Evolutionary conservation across 2,888 invertebrate genomes (phyloP), one percentile per base, ranked within the genome.

Genomic region (Tachina grossa): DNA sequence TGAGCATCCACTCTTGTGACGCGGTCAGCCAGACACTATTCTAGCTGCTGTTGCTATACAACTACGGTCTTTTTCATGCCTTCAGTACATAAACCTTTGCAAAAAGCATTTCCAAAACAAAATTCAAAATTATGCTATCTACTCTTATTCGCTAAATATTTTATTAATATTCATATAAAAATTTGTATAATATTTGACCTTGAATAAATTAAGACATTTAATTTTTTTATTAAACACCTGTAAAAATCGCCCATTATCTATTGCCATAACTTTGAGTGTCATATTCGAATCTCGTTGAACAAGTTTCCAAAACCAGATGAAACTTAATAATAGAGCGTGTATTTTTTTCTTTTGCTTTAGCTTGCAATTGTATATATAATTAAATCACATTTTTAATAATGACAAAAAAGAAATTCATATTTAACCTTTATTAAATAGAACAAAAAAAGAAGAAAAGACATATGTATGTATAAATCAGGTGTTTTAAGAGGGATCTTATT

Each of bases 221-320:
- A 71, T 16, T 57, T 14, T 45, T 14, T 31, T 45, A 13, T n/a
- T 10, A 45, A 55, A 22, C 55, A 72, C 13, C 14, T 72, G 47
- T 49, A 9, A 61, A 72, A 47, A 59, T 49, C 19, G 49, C 59
- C 59, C 6, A 55, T 13, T 39, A 47, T 72, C 65, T 47, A 72
- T 49, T 31, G 71, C 8, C 45, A n/a, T 14, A 16, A 43, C 2
- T 19, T 57, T 49, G 9, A 66, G 19, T 19, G 49, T 49, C 16
- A 61, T 51, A 45, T 59, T 13, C 16, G 41, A 72, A 65, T 80
- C 80, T 43, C 41, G 75, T 68, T 68, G 31, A 75, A 75, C 81
- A 45, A 68, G 81, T 81, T 81, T 66, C 16, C 55, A n/a, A 74
- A 71, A 78, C 61, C 61, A 65, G 71, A 59, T 39, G 57, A 43